phyloP scores from a whole-genome alignment of 2,888 invertebrate species.

The Nomada lathburiana region DNA sequence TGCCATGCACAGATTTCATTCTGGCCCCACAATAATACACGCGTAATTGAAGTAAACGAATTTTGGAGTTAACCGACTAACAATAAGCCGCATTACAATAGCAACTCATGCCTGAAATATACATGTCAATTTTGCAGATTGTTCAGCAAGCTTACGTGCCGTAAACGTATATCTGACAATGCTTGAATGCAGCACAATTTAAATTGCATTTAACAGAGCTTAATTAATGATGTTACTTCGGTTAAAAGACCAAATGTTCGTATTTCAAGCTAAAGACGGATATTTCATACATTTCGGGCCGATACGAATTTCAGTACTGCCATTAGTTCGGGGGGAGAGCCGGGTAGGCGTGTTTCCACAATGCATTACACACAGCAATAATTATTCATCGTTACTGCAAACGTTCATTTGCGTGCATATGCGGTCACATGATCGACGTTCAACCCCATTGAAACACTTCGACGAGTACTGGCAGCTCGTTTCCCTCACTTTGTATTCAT shows the following conservation, averaged over 20 bases:
- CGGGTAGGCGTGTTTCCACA: slow-evolving; percentile 39
- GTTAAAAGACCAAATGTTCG: neutral
- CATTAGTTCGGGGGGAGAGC: slow-evolving; percentile 33
- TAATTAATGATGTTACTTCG: neutral
- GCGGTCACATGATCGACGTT: slow-evolving; percentile 57
- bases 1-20: too few relatives aligned
- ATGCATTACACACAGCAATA: slow-evolving; percentile 50
- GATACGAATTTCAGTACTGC: slow-evolving; percentile 37
- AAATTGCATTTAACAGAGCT: neutral
- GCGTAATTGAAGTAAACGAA: too few relatives aligned
- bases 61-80: too few relatives aligned
- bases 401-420: slow-evolving; percentile 53
- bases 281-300: slow-evolving; percentile 24
- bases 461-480: slow-evolving; percentile 70
- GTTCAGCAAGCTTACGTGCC: too few relatives aligned
- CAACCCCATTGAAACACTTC: slow-evolving; percentile 66
- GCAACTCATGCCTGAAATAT: too few relatives aligned
- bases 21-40: too few relatives aligned
- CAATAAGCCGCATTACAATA: neutral
- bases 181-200: neutral
- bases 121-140: too few relatives aligned
- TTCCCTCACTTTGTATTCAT: slow-evolving; percentile 49
- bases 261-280: slow-evolving; percentile 18
- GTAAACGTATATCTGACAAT: neutral
- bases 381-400: slow-evolving; percentile 58